These are phyloP conservation scores for Acyrthosiphon pisum DNA, from an alignment of 1,140 invertebrate genomes.

Conservation along the genomic window DNA sequence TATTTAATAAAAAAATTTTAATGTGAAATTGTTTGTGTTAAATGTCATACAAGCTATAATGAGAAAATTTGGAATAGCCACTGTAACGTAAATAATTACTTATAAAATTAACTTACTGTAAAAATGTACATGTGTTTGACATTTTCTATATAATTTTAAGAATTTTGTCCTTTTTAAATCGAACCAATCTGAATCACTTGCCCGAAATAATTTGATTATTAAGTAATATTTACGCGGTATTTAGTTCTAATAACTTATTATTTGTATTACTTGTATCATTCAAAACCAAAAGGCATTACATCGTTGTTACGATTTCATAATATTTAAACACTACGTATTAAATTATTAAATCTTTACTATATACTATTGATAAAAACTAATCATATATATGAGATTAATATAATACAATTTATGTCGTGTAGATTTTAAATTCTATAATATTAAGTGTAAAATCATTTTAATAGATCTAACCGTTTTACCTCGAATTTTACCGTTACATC, in stretches of 20 bases:
- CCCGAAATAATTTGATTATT: neutral
- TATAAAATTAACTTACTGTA: neutral
- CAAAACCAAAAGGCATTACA: neutral
- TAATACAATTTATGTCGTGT: neutral
- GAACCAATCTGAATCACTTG: too few species aligned
- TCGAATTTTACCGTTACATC: neutral
- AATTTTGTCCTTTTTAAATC: neutral
- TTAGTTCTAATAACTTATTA: neutral
- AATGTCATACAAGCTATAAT: neutral
- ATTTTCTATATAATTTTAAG: neutral
- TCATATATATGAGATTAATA: neutral
- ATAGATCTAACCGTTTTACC: neutral
- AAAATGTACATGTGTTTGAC: neutral
- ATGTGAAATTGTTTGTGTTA: neutral
- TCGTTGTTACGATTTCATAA: neutral
- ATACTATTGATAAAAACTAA: neutral
- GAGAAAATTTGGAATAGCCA: neutral
- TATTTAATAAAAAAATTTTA: neutral
- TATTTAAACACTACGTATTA: neutral
- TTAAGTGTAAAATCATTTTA: neutral
- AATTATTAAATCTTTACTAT: neutral
- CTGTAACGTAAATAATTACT: neutral
- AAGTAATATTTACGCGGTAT: neutral
- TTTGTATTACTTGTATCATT: neutral
- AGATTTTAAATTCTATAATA: neutral